Evolutionary conservation across 2,888 invertebrate species (phyloP).

Genomic region (Leptinotarsa tumamoca): DNA sequence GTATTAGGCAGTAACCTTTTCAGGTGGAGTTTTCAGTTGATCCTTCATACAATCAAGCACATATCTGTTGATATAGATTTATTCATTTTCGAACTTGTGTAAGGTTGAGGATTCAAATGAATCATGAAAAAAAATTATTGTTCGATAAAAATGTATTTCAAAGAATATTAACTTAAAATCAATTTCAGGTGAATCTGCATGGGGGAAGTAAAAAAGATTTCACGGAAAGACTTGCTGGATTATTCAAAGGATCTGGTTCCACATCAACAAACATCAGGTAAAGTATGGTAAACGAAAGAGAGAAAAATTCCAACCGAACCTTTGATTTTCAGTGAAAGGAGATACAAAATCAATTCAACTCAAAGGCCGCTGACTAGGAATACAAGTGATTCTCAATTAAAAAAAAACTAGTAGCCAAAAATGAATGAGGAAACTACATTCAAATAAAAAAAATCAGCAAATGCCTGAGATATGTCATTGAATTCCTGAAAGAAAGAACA

Average conservation of each 20-base stretch:
- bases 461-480: no score
- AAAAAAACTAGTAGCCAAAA: conserved; percentile 44
- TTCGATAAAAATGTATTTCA: no score
- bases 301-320: neutral
- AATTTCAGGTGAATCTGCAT: conserved; percentile 71
- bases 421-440: neutral
- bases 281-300: neutral
- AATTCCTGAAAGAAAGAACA: no score
- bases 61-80: no score
- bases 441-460: no score
- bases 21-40: no score
- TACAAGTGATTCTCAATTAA: conserved; percentile 69
- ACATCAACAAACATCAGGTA: conserved; percentile 78
- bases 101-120: no score
- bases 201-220: conserved; percentile 83
- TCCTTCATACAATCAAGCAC: no score
- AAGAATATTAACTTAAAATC: no score
- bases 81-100: no score
- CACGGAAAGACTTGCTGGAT: conserved; percentile 83
- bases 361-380: conserved; percentile 71
- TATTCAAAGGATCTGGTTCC: conserved; percentile 80
- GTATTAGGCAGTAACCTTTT: no score
- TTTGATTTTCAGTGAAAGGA: conserved; percentile 44
- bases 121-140: no score
- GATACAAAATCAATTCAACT: conserved; percentile 64